Evolutionary conservation across 2,797 vertebrate genomes (phyloP).

Genomic region (Myotis daubentonii): DNA sequence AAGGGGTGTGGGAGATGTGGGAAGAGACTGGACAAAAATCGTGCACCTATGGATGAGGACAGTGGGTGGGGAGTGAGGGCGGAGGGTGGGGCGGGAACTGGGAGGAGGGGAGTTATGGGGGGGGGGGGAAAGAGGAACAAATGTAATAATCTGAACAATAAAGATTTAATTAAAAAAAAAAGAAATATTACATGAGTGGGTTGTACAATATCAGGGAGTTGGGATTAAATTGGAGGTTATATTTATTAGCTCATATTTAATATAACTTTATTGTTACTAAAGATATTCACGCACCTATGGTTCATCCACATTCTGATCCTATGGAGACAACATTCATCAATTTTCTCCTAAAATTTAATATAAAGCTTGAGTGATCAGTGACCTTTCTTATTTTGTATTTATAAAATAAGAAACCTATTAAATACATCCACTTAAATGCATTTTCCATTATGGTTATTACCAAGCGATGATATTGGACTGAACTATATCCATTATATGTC

Average conservation of each 20-base stretch:
- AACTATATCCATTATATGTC: not conserved
- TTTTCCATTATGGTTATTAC: not conserved
- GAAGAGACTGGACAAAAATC: too few relatives aligned
- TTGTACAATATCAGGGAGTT: not conserved
- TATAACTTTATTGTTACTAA: not conserved
- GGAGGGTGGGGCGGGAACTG: too few relatives aligned
- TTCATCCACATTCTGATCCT: not conserved
- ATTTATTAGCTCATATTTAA: slow-evolving; percentile 28
- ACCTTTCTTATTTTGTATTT: slow-evolving; percentile 22
- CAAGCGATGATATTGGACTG: not conserved
- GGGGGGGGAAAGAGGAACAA: too few relatives aligned
- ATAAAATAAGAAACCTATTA: slow-evolving; percentile 7
- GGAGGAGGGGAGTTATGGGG: too few relatives aligned
- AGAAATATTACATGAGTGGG: not conserved
- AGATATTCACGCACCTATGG: not conserved
- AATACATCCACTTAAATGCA: not conserved
- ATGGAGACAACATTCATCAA: not conserved
- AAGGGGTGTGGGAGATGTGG: too few relatives aligned
- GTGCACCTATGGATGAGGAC: too few relatives aligned
- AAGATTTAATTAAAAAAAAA: too few relatives aligned
- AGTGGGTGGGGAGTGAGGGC: too few relatives aligned
- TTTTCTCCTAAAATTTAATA: not conserved
- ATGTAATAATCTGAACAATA: too few relatives aligned
- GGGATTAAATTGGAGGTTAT: not conserved
- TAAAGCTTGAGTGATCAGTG: not conserved